Evolutionary conservation across 2,888 invertebrate genomes (phyloP).

Genomic region (Osmoderma eremita): DNA sequence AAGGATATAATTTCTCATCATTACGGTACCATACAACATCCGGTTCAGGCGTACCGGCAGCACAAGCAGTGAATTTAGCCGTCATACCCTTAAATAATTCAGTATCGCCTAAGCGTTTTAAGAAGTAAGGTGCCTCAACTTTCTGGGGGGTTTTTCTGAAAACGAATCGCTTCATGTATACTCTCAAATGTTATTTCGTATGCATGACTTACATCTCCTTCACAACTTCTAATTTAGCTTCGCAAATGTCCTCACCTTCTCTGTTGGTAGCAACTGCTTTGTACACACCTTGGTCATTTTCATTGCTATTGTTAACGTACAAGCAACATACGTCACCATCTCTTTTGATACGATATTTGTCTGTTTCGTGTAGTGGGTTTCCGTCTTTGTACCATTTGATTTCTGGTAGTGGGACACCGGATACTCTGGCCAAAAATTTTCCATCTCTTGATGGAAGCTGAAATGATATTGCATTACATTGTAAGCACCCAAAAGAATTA

Average conservation of each 20-base stretch:
- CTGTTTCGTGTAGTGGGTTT: conserved; percentile 72
- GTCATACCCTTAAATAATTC: conserved; percentile 89
- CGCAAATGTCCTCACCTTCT: conserved; percentile 81
- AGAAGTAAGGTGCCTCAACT: conserved; percentile 85
- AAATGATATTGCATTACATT: not conserved
- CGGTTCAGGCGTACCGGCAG: conserved; percentile 87
- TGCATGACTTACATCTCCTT: conserved; percentile 78
- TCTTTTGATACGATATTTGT: conserved; percentile 79
- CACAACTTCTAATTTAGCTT: conserved; percentile 79
- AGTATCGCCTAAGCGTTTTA: conserved; percentile 89
- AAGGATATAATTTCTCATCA: conserved; percentile 81
- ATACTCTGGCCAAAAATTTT: conserved; percentile 83
- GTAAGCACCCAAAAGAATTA: not conserved
- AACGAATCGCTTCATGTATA: not conserved
- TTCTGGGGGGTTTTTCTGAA: conserved; percentile 77
- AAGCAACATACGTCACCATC: conserved; percentile 85
- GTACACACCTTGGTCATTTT: conserved; percentile 78
- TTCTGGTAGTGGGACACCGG: conserved; percentile 85
- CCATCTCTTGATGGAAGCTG: conserved; percentile 81
- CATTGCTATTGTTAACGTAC: conserved; percentile 75
- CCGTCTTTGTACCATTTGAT: conserved; percentile 90
- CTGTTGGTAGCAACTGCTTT: conserved; percentile 82
- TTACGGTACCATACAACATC: conserved; percentile 89
- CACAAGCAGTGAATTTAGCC: conserved; percentile 93
- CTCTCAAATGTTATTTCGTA: not conserved